Evolutionary conservation across 2,888 invertebrate genomes (phyloP), one percentile per base, ranked within the genome.

Genomic region (Teleiodes luculella): DNA sequence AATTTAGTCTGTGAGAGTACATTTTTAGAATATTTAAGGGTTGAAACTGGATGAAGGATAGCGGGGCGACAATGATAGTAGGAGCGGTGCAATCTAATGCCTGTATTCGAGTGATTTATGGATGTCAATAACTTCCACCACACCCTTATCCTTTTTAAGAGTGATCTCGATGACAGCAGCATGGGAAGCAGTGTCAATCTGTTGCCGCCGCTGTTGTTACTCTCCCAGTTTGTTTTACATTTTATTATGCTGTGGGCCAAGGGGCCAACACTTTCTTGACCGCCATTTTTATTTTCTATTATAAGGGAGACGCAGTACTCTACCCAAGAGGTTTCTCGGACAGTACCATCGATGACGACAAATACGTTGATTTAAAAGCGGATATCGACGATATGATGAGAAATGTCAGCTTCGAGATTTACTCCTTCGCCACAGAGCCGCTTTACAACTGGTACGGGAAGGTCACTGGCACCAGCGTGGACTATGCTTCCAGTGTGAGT

Each of bases 331-430:
- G 87, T 0, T 84, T 72, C 54, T 63, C 75, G 0, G 78, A 79
- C 1, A 6, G 53, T 0, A 67, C 69, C 24, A 48, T 67, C 0
- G 81, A 82, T 18, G 86, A 87, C 20, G 86, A 88, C 52, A 80
- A 76, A 49, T 88, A 85, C 53, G 65, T 84, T 1, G 86, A 88
- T 41, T 41, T 88, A 18, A 80, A 71, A 30, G 80, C 74, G 0
- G 86, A 85, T 14, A 72, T 88, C 7, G 86, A 86, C 0, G 88
- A 88, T 51, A 70, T 72, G 0, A 72, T 88, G 62, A 80, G 73
- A 55, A 85, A 82, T 18, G 81, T 80, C 1, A 80, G 78, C 47
- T 85, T 87, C 55, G 70, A 71, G 57, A 61, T 74, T 0, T 51
- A 74, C 7, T 63, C 78, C 0, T 79, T 80, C 1, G 58, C 73